Evolutionary conservation across 2,888 invertebrate genomes (phyloP).

Genomic region (Cosmia trapezina): DNA sequence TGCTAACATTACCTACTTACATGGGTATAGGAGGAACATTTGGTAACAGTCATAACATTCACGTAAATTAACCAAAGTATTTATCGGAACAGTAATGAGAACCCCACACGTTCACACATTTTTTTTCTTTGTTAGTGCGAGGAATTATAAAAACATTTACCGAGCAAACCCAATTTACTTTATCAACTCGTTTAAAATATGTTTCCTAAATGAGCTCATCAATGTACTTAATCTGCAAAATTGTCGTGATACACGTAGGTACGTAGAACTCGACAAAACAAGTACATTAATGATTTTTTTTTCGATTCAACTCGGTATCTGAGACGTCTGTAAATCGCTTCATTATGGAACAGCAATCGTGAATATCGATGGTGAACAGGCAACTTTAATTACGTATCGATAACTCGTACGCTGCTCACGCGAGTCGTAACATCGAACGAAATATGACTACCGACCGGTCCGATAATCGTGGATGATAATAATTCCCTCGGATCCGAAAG

Average conservation of each 20-base stretch:
- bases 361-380: constrained; percentile 48
- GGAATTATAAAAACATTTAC: constrained; percentile 63
- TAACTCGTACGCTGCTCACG: constrained; percentile 55
- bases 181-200: constrained; percentile 65
- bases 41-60: constrained; percentile 59
- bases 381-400: constrained; percentile 63
- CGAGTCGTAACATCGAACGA: constrained; percentile 64
- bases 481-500: constrained; percentile 75
- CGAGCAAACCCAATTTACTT: constrained; percentile 54
- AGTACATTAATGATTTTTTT: constrained; percentile 29
- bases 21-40: constrained; percentile 33
- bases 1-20: constrained; percentile 33
- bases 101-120: constrained; percentile 44
- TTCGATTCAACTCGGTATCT: constrained; percentile 38
- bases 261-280: constrained; percentile 30
- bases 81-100: constrained; percentile 46
- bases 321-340: constrained; percentile 64
- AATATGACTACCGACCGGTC: constrained; percentile 71
- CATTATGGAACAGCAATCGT: constrained; percentile 57
- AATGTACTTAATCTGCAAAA: constrained; percentile 51
- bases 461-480: constrained; percentile 72
- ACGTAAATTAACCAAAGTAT: constrained; percentile 64
- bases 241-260: constrained; percentile 40
- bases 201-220: constrained; percentile 58
- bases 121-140: constrained; percentile 31